These are phyloP conservation scores for Emydoidea blandingii DNA, from an alignment of 2,797 vertebrate genomes.

Conservation along the genomic window DNA sequence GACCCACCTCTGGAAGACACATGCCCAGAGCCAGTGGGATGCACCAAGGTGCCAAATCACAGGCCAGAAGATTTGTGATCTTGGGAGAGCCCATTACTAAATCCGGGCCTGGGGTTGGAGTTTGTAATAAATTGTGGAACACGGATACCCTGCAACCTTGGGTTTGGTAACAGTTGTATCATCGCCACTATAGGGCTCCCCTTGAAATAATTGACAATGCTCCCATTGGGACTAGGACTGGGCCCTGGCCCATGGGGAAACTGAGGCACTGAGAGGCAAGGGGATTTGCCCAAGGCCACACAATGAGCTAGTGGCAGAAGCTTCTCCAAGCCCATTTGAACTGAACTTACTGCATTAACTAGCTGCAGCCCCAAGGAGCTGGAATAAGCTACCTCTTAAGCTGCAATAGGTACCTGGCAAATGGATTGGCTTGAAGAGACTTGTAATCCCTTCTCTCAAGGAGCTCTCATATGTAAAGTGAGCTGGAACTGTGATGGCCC, in stretches of 20 bases:
- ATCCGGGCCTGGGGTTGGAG: background rate
- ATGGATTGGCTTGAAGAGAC: background rate
- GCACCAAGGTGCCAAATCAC: background rate
- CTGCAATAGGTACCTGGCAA: background rate
- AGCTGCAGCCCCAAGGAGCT: background rate
- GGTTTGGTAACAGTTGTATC: background rate
- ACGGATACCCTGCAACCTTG: background rate
- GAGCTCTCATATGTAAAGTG: background rate
- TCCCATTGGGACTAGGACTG: background rate
- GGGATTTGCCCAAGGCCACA: rapidly evolving
- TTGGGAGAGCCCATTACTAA: rapidly evolving
- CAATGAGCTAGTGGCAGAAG: background rate
- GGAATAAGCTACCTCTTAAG: background rate
- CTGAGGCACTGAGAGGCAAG: background rate
- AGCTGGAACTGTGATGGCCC: background rate
- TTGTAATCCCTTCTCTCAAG: background rate
- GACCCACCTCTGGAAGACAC: background rate
- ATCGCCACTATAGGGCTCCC: background rate
- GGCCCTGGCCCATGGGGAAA: background rate
- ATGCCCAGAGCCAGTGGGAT: rapidly evolving
- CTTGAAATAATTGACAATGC: background rate
- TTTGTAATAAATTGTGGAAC: background rate
- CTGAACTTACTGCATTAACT: background rate
- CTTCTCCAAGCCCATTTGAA: rapidly evolving
- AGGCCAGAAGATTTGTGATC: background rate